Evolutionary conservation across 2,113 vertebrate genomes (phyloP), one percentile per base, ranked within the genome.

Genomic region (Panthera uncia): DNA sequence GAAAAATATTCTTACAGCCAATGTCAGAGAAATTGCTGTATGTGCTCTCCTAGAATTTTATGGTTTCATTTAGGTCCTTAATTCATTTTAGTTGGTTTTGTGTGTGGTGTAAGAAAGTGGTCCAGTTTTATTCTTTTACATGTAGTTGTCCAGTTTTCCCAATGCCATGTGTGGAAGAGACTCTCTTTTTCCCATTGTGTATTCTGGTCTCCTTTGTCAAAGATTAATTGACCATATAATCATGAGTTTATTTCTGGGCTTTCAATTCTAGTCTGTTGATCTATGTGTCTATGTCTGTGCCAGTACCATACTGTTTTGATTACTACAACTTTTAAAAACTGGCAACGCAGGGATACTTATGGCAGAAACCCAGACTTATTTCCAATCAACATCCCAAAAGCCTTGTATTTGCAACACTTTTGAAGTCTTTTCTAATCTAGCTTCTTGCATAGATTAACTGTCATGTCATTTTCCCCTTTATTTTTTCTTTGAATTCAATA

Each of bases 401-500:
- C 21, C n/a, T 91, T 69, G 68, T 61, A 80, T 94, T 61, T 84
- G 31, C 21, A 89, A 89, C 2, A 52, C 18, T 65, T 71, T 83
- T 50, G 55, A 85, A 73, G 68, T 82, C 57, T 23, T 80, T 85
- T 83, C 50, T 19, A 8, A 86, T 71, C 16, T 87, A 83, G 55
- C 27, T 8, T 95, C 45, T 74, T 10, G 15, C 25, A 71, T 69
- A 27, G 52, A 19, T 81, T 80, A 65, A 91, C 31, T 69, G 19
- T 89, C 19, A 93, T 89, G 19, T 91, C 19, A 91, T 74, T 95
- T 94, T 31, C 3, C 18, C 38, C 50, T 90, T 91, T n/a, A 89
- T 97, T 96, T 94, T 90, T 14, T 90, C 45, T 87, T 79, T 87
- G 63, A 15, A 95, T 88, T 96, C 52, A 94, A 89, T 4, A 91